These are phyloP conservation scores for Artibeus lituratus DNA, from an alignment of 2,797 vertebrate genomes.

Conservation along the genomic window DNA sequence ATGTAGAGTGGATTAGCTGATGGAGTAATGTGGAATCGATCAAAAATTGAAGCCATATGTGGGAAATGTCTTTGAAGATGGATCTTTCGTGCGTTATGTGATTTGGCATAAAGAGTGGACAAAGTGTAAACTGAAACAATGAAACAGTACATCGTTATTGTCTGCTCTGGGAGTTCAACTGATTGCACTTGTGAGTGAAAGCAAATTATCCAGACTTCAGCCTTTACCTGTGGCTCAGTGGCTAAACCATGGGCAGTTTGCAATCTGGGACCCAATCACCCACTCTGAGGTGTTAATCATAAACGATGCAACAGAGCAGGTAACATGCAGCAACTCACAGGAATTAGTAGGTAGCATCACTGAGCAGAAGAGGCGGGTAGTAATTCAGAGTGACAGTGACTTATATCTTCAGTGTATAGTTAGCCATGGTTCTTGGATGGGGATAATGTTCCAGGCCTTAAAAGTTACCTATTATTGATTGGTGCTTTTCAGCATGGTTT, in stretches of 20 bases:
- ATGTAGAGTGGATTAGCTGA: neutral
- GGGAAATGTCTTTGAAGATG: neutral
- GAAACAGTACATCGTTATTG: neutral
- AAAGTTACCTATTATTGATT: neutral
- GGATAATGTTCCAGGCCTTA: neutral
- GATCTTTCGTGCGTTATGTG: neutral
- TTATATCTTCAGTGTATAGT: neutral
- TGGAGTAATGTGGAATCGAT: neutral
- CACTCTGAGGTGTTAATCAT: neutral
- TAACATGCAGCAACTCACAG: neutral
- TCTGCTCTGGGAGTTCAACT: neutral
- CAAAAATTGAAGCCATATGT: neutral
- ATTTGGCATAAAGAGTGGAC: neutral
- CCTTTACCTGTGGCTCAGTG: neutral
- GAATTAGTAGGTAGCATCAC: neutral
- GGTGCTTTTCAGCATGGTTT: neutral
- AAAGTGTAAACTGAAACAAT: neutral
- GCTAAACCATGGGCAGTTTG: neutral
- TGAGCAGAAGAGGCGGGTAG: neutral
- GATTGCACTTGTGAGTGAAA: neutral
- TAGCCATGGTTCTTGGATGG: neutral
- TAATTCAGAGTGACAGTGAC: neutral
- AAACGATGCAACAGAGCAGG: neutral
- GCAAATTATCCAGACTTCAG: neutral
- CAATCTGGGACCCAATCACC: neutral